Evolutionary conservation across 2,888 invertebrate species (phyloP), one percentile per base, ranked within the genome.

Genomic region (Drosophila nr. perissopoda): DNA sequence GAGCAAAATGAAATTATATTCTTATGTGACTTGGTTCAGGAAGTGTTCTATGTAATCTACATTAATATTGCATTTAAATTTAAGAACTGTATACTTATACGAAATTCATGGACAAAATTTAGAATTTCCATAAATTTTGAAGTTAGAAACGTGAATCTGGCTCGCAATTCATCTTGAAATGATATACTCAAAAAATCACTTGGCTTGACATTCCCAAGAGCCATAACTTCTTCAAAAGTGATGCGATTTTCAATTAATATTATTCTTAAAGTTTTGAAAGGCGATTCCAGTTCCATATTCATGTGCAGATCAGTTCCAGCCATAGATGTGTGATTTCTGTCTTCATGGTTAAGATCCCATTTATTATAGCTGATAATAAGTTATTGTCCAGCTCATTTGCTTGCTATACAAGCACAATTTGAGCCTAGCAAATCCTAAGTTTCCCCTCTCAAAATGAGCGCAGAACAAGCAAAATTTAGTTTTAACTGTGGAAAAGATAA

Each of bases 391-490:
- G 16, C 21, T 61, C 54, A 61, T 70, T 56, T 52, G 29, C 2
- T 11, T 46, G 40, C 62, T 38, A 46, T 48, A 46, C 34, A 61
- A 51, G 0, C 25, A 25, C 25, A 25, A 34, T 48, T 46, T 36
- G 21, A 52, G 29, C 11, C 42, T 0, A 40, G 29, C 10, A 33
- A 27, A 52, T 42, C 36, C 38, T 36, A n/a, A 48, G 21, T 57
- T 57, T 48, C 0, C 27, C 49, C 31, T 33, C 27, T 34, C 7
- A 27, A 52, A 36, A 27, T 36, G 27, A 57, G 48, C n/a, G 10
- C n/a, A 46, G 42, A 68, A 48, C 76, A 64, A 61, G 46, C 13
- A 42, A 52, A 76, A 76, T 76, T 36, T 36, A 10, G 34, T 52
- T 68, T 61, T 61, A 34, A 68, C n/a, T 60, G 27, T 51, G 11